These are phyloP conservation scores for Yponomeuta malinellus DNA, from an alignment of 2,888 invertebrate genomes.

Conservation along the genomic window DNA sequence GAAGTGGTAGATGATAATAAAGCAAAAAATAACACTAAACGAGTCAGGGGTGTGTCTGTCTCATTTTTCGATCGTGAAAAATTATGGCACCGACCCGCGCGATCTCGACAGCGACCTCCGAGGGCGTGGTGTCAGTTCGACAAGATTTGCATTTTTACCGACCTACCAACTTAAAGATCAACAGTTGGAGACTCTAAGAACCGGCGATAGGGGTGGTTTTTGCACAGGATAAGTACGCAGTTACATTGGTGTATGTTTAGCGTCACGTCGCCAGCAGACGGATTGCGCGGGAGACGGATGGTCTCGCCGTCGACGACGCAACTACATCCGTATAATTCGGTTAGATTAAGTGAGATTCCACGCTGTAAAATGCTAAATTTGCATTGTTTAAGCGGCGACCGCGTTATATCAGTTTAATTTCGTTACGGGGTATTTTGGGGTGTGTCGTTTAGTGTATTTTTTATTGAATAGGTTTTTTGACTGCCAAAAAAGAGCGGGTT, in stretches of 20 bases:
- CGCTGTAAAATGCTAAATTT: slow-evolving; percentile 3
- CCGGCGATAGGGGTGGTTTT: not conserved
- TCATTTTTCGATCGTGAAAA: slow-evolving; percentile 69
- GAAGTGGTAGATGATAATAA: not conserved
- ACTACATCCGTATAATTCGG: slow-evolving; percentile 10
- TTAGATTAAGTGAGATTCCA: slow-evolving; percentile 3
- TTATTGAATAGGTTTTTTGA: no score
- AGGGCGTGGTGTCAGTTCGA: slow-evolving; percentile 65
- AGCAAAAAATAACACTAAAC: slow-evolving; percentile 22
- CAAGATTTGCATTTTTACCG: slow-evolving; percentile 71
- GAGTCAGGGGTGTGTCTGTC: slow-evolving; percentile 58
- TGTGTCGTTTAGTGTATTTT: not conserved
- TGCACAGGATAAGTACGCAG: not conserved
- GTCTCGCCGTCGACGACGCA: slow-evolving; percentile 35
- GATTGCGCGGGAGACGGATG: slow-evolving; percentile 63
- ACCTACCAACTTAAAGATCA: not conserved
- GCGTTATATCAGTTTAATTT: not conserved
- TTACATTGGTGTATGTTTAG: not conserved
- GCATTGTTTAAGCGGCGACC: not conserved
- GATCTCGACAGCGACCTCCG: slow-evolving; percentile 39
- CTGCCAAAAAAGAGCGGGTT: no score
- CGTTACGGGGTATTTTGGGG: not conserved
- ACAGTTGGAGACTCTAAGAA: not conserved
- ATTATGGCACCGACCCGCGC: slow-evolving; percentile 38
- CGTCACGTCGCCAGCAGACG: slow-evolving; percentile 59